phyloP scores from a whole-genome alignment of 1,140 invertebrate species.

The Scaptodrosophila lebanonensis region DNA sequence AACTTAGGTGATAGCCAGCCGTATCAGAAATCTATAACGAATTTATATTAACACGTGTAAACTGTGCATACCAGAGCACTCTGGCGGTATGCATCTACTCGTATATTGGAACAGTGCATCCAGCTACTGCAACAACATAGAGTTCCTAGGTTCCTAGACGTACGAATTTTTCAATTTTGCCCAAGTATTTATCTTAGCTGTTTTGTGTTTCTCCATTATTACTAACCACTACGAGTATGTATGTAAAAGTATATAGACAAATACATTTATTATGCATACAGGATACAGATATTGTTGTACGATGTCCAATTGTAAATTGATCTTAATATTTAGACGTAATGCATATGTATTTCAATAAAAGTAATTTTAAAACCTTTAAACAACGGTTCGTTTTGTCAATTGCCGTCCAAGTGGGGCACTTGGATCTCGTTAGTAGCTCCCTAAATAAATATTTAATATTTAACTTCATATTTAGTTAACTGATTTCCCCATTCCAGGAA shows the following conservation, averaged over 20 bases:
- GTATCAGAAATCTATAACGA: constrained; percentile 67
- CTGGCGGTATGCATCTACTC: constrained; percentile 28
- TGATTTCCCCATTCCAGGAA: constrained; percentile 46
- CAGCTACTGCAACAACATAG: background rate
- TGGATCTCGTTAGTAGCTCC: constrained; percentile 62
- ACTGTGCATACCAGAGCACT: too few species aligned
- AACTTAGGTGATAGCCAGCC: constrained; percentile 56
- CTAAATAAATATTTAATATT: constrained; percentile 72
- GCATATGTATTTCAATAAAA: constrained; percentile 56
- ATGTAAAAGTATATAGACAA: constrained; percentile 15
- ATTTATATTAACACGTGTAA: constrained; percentile 55
- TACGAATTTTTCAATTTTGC: constrained; percentile 31
- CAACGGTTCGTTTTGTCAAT: constrained; percentile 2
- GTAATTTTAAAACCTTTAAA: constrained; percentile 42
- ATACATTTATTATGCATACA: constrained; percentile 23
- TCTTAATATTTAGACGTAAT: constrained; percentile 56
- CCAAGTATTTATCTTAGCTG: constrained; percentile 11
- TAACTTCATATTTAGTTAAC: constrained; percentile 67
- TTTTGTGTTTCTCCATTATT: constrained; percentile 1
- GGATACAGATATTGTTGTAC: constrained; percentile 68
- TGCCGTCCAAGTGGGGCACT: too few species aligned
- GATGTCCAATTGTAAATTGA: constrained; percentile 73
- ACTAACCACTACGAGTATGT: constrained; percentile 9
- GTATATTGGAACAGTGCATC: constrained; percentile 18
- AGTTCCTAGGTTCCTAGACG: constrained; percentile 46